Evolutionary conservation across 2,113 vertebrate species (phyloP), one percentile per base, ranked within the genome.

Genomic region (Hylia prasina): DNA sequence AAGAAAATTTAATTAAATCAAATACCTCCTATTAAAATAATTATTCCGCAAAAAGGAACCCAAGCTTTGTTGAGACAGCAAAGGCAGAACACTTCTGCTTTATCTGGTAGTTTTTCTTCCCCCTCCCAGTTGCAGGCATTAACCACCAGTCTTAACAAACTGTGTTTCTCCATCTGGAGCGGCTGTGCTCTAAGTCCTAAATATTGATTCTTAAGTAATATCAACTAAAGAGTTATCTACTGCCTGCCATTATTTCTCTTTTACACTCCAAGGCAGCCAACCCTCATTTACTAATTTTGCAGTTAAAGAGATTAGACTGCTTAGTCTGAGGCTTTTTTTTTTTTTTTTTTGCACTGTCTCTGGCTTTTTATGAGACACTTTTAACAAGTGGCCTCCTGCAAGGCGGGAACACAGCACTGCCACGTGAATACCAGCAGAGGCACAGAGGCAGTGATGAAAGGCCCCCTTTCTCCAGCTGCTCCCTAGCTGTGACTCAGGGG

Each of bases 341-440:
- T 22, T 58, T 72, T 45, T 13, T 15, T 77, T 56, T 42, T 51
- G 56, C 11, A 24, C 40, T 16, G 8, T 14, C 44, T 47, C 18
- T 2, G 3, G 4, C 33, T 31, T 70, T 40, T 47, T 4, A n/a
- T 8, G 61, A 93, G 17, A 2, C 0, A 5, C 20, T 64, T 50
- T 39, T 1, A 7, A 5, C 4, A 15, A 50, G 5, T 1, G 25
- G 6, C 13, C 20, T 48, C 50, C 42, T 12, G 8, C 15, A 80
- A 47, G 19, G n/a, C 27, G 72, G 15, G 10, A 37, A 14, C 2
- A 31, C 12, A 48, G 37, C 39, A 13, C 1, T 23, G 15, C 54
- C 61, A 23, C 50, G 3, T 3, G 18, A 13, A 3, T 3, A 18
- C 11, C 51, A 37, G 65, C 20, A 37, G 16, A 18, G 30, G 15